Conservation (phyloP, 2,797 vertebrate species). For the Enteromius viviparus region DNA sequence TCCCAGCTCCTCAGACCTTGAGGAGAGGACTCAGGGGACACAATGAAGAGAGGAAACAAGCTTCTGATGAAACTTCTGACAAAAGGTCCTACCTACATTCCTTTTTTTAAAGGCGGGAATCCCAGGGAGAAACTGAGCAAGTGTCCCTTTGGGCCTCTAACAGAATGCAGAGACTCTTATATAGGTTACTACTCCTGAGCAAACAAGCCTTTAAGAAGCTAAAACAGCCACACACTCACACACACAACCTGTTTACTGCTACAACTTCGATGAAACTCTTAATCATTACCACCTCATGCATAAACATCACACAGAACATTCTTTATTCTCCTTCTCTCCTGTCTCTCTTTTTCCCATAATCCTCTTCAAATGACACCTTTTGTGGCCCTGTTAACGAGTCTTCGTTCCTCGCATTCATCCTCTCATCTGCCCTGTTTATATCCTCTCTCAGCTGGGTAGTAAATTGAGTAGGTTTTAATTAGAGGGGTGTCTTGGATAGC, state of each 20-base stretch:
- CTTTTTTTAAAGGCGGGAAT: neutral
- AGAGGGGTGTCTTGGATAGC: conserved; percentile 16
- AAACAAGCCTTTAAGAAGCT: conserved; percentile 21
- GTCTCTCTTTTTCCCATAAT: conserved; percentile 22
- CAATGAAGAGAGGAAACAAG: conserved; percentile 31
- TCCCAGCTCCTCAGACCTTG: conserved; percentile 16
- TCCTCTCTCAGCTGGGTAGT: conserved; percentile 5
- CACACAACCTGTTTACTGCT: neutral
- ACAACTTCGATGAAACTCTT: neutral
- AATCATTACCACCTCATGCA: conserved; percentile 20
- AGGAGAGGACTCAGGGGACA: conserved; percentile 15
- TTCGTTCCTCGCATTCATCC: conserved; percentile 1
- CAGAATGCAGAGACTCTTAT: conserved; percentile 19
- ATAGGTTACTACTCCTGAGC: conserved; percentile 17
- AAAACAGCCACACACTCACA: conserved; percentile 31
- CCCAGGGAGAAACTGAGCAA: conserved; percentile 10
- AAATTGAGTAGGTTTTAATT: conserved; percentile 41
- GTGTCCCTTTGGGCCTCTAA: conserved; percentile 13
- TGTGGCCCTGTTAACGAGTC: conserved; percentile 10
- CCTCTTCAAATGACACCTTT: conserved; percentile 29
- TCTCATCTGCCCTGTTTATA: conserved; percentile 7
- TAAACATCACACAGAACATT: conserved; percentile 11
- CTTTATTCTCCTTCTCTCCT: conserved; percentile 1
- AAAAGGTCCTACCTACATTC: conserved; percentile 37
- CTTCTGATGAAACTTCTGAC: conserved; percentile 45